phyloP scores from a whole-genome alignment of 2,797 vertebrate species.

The Myotis findleyi region DNA sequence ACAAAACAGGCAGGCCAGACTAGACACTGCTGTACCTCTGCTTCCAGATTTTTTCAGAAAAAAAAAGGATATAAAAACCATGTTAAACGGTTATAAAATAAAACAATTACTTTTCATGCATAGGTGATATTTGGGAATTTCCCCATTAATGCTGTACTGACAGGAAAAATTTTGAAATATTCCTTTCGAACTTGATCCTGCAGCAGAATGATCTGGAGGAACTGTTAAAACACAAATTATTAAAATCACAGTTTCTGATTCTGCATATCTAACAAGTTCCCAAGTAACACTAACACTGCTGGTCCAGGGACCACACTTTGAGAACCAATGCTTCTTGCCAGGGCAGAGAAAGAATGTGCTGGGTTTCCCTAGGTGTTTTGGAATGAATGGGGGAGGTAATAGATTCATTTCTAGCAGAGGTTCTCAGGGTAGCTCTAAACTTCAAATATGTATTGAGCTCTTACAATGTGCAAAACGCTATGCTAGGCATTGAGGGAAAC shows the following conservation, averaged over 20 bases:
- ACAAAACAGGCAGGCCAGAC: not conserved
- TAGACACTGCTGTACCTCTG: not conserved
- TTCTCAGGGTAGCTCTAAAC: not conserved
- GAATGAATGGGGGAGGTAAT: not conserved
- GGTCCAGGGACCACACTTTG: not conserved
- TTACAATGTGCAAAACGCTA: not conserved
- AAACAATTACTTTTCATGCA: not conserved
- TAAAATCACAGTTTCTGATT: not conserved
- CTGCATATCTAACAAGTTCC: constrained; percentile 8
- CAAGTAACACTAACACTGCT: not conserved
- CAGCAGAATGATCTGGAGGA: not conserved
- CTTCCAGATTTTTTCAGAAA: not conserved
- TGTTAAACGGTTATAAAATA: not conserved
- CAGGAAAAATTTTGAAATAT: constrained; percentile 15
- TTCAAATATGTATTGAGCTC: not conserved
- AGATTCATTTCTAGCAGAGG: not conserved
- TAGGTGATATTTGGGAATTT: not conserved
- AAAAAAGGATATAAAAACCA: not conserved
- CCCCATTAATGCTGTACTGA: not conserved
- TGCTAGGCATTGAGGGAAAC: not conserved
- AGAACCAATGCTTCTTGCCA: not conserved
- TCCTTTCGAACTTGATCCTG: not conserved
- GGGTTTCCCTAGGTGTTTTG: not conserved
- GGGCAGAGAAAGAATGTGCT: not conserved
- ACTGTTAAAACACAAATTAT: not conserved